Evolutionary conservation across 2,797 vertebrate species (phyloP), one percentile per base, ranked within the genome.

Genomic region (Lepilemur ruficaudatus): DNA sequence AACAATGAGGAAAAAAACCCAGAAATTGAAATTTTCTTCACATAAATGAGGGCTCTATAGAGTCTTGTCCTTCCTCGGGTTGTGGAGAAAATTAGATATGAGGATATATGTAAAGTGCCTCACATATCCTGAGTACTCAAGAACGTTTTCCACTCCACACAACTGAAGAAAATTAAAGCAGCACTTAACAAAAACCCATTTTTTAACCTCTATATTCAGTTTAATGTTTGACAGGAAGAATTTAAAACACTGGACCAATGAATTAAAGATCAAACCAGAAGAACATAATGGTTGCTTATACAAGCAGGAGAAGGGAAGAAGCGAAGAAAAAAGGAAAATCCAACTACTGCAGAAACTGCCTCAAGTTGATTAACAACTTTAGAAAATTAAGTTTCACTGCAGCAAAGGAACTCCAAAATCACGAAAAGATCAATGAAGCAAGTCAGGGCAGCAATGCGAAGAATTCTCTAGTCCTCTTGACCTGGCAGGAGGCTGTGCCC

Each of bases 201-300:
- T 63, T 41, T 79, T 22, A 84, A 59, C 2, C 43, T 85, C 84
- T 63, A 85, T 30, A 85, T 79, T 87, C 72, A 96, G n/a, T 72
- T 75, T 89, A 67, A 32, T 32, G 25, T 46, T n/a, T 55, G 82
- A 87, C 5, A 73, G 35, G 35, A 61, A 79, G 41, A 89, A 13
- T 83, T 83, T 91, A 82, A 96, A 93, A 88, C 48, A 55, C 32
- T n/a, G 18, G 23, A 72, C 23, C 75, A 67, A n/a, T 5, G 43
- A 94, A 85, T 95, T 96, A 76, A 92, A 78, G 79, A 63, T 76
- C 81, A 94, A 78, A 80, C 2, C 57, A 90, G 83, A 88, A 35
- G 23, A 70, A 65, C 6, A 30, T 15, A 69, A 32, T 0, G 35
- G 52, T 11, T 69, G 28, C 81, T 75, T 76, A 38, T 9, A 57